These are phyloP conservation scores for Trichonephila clavata DNA, from an alignment of 1,140 invertebrate species.

Conservation along the genomic window DNA sequence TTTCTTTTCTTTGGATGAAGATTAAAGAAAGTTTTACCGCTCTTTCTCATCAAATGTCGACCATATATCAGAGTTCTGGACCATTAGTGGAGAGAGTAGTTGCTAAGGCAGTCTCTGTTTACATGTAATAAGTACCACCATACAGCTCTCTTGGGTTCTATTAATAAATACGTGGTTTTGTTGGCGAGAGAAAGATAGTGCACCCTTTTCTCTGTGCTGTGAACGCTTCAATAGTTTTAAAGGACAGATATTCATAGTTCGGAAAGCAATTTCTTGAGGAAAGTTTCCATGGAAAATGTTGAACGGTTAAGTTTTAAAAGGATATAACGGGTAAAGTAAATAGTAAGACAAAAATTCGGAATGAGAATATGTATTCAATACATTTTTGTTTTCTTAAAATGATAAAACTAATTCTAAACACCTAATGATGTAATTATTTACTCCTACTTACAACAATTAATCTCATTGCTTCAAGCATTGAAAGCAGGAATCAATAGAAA, in stretches of 20 bases:
- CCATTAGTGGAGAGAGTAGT: slow-evolving; percentile 58
- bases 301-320: not conserved
- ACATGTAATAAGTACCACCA: slow-evolving; percentile 64
- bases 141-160: slow-evolving; percentile 52
- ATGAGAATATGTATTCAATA: not conserved
- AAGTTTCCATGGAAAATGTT: not conserved
- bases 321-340: not conserved
- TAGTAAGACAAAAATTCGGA: not conserved
- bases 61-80: slow-evolving; percentile 54
- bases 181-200: not conserved
- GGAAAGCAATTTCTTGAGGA: not conserved
- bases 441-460: too few relatives aligned
- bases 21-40: slow-evolving; percentile 67
- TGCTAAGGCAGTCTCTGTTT: slow-evolving; percentile 45
- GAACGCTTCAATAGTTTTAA: slow-evolving; percentile 11
- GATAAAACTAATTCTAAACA: not conserved
- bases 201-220: not conserved
- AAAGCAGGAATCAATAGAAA: too few relatives aligned
- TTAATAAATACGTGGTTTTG: slow-evolving; percentile 74
- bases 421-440: too few relatives aligned
- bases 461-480: too few relatives aligned
- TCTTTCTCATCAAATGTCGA: slow-evolving; percentile 45
- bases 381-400: not conserved
- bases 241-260: not conserved
- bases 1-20: slow-evolving; percentile 41